phyloP scores from a whole-genome alignment of 1,140 invertebrate genomes.

The Cepaea nemoralis region DNA sequence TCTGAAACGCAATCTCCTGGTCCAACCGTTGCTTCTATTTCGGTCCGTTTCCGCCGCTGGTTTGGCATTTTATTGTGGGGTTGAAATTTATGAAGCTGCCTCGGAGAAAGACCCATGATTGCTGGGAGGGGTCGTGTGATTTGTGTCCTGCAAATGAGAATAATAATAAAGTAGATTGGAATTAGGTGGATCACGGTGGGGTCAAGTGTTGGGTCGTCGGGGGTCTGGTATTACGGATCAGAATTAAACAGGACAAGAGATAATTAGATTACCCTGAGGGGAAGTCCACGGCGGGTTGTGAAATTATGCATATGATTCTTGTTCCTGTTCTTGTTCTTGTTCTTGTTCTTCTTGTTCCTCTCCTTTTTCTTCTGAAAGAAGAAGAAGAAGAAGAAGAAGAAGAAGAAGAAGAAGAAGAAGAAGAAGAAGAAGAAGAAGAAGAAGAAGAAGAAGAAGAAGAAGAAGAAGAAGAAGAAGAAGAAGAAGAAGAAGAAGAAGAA shows the following conservation, averaged over 20 bases:
- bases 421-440: not conserved
- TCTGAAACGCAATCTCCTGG: not conserved
- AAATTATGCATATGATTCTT: no score
- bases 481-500: not conserved
- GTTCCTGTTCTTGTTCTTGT: no score
- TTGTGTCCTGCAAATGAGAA: no score
- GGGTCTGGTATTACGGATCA: no score
- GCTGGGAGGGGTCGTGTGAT: not conserved
- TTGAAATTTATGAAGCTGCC: constrained; percentile 4
- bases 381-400: constrained; percentile 5
- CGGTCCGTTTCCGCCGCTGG: not conserved
- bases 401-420: not conserved
- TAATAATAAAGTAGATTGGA: no score
- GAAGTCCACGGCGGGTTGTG: no score
- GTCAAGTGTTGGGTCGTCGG: no score
- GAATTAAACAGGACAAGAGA: no score
- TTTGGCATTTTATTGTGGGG: not conserved
- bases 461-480: not conserved
- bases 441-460: not conserved
- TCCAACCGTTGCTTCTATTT: not conserved
- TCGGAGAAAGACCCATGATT: not conserved
- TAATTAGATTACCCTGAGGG: no score
- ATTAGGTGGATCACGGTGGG: no score
- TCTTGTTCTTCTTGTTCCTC: no score
- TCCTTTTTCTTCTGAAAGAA: no score